These are phyloP conservation scores for Rhynchophorus ferrugineus DNA, from an alignment of 1,140 invertebrate species.

Conservation along the genomic window DNA sequence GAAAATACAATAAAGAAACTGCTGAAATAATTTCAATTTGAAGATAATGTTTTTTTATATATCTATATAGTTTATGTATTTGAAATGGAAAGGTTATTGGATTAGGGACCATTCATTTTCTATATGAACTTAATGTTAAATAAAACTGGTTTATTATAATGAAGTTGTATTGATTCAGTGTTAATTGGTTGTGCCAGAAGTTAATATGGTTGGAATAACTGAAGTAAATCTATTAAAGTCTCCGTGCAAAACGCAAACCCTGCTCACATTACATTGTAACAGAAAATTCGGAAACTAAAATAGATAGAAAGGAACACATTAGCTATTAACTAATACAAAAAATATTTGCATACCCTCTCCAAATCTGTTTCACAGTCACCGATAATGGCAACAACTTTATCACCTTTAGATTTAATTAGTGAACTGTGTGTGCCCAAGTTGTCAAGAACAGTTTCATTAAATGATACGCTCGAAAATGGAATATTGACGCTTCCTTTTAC, in stretches of 20 bases:
- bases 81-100: no score
- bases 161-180: no score
- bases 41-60: background rate
- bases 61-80: background rate
- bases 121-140: no score
- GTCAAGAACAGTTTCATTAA: constrained; percentile 54
- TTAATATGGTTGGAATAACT: constrained; percentile 34
- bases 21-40: constrained; percentile 1
- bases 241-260: constrained; percentile 65
- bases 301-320: no score
- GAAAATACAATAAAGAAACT: constrained; percentile 48
- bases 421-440: constrained; percentile 55
- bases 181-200: background rate
- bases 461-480: constrained; percentile 68
- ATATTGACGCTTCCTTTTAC: constrained; percentile 78
- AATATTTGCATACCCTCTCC: constrained; percentile 51
- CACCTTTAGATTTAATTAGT: constrained; percentile 48
- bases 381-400: constrained; percentile 69
- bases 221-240: constrained; percentile 59
- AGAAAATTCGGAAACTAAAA: constrained; percentile 65
- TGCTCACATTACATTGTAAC: constrained; percentile 54
- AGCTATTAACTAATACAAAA: no score
- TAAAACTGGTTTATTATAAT: no score
- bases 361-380: constrained; percentile 68
- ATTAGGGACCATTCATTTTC: no score